phyloP scores from a whole-genome alignment of 1,140 invertebrate species.

The Ooceraea biroi region DNA sequence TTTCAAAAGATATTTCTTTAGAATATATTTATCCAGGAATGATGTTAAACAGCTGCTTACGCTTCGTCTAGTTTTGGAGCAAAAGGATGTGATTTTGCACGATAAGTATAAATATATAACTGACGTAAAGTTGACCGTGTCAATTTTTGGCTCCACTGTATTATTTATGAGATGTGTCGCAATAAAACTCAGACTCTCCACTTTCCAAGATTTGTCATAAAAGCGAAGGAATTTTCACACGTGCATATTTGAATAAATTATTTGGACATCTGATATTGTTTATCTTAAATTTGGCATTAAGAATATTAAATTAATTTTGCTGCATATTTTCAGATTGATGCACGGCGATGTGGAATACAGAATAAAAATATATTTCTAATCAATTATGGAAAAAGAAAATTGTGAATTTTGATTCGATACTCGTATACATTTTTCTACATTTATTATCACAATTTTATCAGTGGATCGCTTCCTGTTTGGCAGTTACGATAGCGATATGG shows the following conservation, averaged over 20 bases:
- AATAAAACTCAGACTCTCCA: slow-evolving; percentile 1
- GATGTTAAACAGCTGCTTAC: too few species aligned
- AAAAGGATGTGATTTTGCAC: background rate
- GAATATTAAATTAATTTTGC: background rate
- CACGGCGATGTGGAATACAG: too few species aligned
- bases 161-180: background rate
- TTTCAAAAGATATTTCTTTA: too few species aligned
- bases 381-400: too few species aligned
- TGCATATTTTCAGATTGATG: background rate
- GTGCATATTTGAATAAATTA: background rate
- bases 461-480: too few species aligned
- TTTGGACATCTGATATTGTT: background rate
- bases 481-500: too few species aligned
- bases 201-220: background rate
- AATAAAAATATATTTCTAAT: too few species aligned
- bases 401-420: too few species aligned
- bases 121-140: background rate
- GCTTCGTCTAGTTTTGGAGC: background rate
- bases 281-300: background rate
- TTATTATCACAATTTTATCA: too few species aligned
- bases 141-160: background rate
- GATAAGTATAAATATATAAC: background rate
- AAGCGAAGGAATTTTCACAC: background rate
- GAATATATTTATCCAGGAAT: too few species aligned
- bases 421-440: too few species aligned